These are phyloP conservation scores for Thripadectes ignobilis DNA, from an alignment of 2,797 vertebrate species.

Conservation along the genomic window DNA sequence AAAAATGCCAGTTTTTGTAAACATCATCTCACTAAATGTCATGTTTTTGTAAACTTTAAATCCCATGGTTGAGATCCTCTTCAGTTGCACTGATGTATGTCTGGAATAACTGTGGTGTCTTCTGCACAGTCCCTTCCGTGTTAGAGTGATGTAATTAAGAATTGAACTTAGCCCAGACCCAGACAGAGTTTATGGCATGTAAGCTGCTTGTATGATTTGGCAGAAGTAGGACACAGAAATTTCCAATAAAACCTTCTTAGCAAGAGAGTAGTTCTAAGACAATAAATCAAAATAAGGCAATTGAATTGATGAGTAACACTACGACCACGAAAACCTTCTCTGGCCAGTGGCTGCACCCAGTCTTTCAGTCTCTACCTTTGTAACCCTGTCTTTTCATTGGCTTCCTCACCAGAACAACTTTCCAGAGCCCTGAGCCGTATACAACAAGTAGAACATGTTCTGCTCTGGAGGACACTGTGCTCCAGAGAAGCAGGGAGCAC, in stretches of 20 bases:
- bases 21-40: conserved; percentile 41
- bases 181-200: not conserved
- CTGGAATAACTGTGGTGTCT: conserved; percentile 30
- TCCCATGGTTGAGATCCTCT: not conserved
- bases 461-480: not conserved
- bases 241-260: not conserved
- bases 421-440: not conserved
- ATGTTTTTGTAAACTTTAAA: conserved; percentile 32
- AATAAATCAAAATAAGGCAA: not conserved
- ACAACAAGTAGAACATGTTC: not conserved
- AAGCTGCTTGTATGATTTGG: not conserved
- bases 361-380: not conserved
- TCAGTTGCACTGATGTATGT: conserved; percentile 10
- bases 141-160: not conserved
- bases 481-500: not conserved
- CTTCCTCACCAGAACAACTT: not conserved
- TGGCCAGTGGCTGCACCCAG: not conserved
- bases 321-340: not conserved
- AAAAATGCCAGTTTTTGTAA: conserved; percentile 41
- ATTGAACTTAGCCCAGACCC: not conserved
- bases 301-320: not conserved
- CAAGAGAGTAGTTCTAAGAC: not conserved
- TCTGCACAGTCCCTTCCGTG: not conserved
- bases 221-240: not conserved
- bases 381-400: not conserved